Conservation (phyloP, 2,888 invertebrate genomes). For the Oligia strigilis region DNA sequence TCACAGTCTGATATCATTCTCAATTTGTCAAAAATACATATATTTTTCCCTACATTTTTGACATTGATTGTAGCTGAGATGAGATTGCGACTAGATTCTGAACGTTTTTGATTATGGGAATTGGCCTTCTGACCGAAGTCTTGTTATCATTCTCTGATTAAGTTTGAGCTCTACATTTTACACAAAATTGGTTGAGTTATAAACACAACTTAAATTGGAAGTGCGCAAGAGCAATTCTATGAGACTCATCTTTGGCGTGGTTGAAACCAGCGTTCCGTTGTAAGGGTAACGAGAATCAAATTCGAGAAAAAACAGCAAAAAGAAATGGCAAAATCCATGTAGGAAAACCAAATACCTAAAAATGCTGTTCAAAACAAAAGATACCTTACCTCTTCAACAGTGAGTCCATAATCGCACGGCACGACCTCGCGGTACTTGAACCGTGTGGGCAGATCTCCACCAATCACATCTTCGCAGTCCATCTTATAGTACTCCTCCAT, state of each 20-base stretch:
- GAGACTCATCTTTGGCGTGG: not conserved
- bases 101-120: too few species aligned
- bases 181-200: not conserved
- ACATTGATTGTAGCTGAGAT: too few species aligned
- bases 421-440: slow-evolving; percentile 98
- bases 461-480: slow-evolving; percentile 98
- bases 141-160: not conserved
- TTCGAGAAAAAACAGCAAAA: not conserved
- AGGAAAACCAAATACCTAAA: not conserved
- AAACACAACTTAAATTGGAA: not conserved
- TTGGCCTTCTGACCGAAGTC: not conserved
- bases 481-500: slow-evolving; percentile 98
- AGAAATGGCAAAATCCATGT: too few species aligned
- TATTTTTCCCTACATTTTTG: too few species aligned
- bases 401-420: slow-evolving; percentile 97
- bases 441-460: slow-evolving; percentile 96
- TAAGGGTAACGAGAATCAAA: not conserved
- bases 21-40: too few species aligned
- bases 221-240: not conserved
- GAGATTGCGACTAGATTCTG: too few species aligned
- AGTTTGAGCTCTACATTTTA: not conserved
- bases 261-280: not conserved
- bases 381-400: slow-evolving; percentile 94
- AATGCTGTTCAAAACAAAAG: not conserved
- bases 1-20: too few species aligned